A percentile compares a stretch with the other conserved stretches of the same genome.
These are phyloP conservation scores for Torymus auratus DNA, from an alignment of 2,888 invertebrate genomes.

Conservation along the genomic window DNA sequence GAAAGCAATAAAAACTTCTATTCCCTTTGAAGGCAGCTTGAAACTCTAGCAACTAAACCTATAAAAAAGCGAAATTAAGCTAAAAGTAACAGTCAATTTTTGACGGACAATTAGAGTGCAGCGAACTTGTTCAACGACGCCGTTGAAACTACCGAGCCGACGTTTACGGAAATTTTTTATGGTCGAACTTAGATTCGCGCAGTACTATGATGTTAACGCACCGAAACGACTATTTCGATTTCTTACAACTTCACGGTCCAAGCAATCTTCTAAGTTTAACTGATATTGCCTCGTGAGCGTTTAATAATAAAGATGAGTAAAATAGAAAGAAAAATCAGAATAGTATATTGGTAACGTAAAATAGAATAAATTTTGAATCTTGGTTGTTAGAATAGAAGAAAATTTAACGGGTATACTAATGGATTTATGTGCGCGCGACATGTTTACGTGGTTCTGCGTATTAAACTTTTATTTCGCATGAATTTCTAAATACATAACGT, in stretches of 20 bases:
- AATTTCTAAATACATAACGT: too few relatives aligned
- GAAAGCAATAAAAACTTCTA: slow-evolving; percentile 21
- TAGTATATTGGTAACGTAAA: too few relatives aligned
- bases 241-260: neutral
- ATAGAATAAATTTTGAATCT: too few relatives aligned
- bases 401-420: too few relatives aligned
- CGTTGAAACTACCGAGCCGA: neutral
- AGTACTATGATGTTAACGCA: neutral
- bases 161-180: slow-evolving; percentile 37
- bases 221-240: slow-evolving; percentile 3
- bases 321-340: too few relatives aligned
- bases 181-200: slow-evolving; percentile 32
- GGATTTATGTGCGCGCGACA: too few relatives aligned
- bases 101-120: slow-evolving; percentile 42
- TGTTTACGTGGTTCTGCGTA: too few relatives aligned
- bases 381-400: too few relatives aligned
- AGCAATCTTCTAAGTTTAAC: slow-evolving; percentile 22
- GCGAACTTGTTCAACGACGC: neutral
- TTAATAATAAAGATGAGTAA: too few relatives aligned
- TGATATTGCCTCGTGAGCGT: neutral
- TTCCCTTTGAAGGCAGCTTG: neutral
- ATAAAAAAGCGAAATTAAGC: slow-evolving; percentile 25
- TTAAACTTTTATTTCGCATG: too few relatives aligned
- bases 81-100: slow-evolving; percentile 25
- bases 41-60: slow-evolving; percentile 22